phyloP scores from a whole-genome alignment of 2,797 vertebrate species.

The Bradypus variegatus region DNA sequence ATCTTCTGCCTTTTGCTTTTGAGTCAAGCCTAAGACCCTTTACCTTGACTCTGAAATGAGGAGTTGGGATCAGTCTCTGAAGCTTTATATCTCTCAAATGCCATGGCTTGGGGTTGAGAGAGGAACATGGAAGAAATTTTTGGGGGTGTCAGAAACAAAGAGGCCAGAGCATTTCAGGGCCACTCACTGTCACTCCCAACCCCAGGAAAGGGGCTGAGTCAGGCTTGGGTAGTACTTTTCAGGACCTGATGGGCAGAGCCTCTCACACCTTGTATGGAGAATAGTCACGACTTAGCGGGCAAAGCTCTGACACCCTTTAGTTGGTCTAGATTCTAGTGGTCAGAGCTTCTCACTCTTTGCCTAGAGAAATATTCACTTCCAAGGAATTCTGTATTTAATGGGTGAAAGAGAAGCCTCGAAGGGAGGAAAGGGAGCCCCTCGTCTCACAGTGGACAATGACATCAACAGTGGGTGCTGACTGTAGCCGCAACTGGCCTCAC shows the following conservation, averaged over 20 bases:
- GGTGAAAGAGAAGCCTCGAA: background rate
- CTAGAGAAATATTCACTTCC: background rate
- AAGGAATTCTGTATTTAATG: background rate
- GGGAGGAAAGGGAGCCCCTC: background rate
- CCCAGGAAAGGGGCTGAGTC: background rate
- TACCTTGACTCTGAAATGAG: background rate
- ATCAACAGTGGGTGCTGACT: accelerated
- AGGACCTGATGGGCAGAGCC: background rate
- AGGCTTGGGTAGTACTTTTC: no score
- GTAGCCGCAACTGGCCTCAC: background rate
- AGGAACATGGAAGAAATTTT: background rate
- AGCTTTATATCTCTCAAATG: background rate
- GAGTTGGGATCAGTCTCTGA: background rate
- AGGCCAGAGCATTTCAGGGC: background rate
- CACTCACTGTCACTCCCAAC: background rate
- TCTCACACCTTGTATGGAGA: background rate
- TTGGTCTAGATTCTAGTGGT: background rate
- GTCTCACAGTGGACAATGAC: background rate
- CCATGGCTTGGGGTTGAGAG: background rate
- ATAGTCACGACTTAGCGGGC: background rate
- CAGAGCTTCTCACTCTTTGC: background rate
- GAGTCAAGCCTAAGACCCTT: background rate
- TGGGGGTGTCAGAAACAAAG: background rate
- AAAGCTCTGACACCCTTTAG: background rate
- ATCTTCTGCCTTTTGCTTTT: background rate